phyloP scores from a whole-genome alignment of 2,888 invertebrate genomes.

The Vandiemenella viatica region DNA sequence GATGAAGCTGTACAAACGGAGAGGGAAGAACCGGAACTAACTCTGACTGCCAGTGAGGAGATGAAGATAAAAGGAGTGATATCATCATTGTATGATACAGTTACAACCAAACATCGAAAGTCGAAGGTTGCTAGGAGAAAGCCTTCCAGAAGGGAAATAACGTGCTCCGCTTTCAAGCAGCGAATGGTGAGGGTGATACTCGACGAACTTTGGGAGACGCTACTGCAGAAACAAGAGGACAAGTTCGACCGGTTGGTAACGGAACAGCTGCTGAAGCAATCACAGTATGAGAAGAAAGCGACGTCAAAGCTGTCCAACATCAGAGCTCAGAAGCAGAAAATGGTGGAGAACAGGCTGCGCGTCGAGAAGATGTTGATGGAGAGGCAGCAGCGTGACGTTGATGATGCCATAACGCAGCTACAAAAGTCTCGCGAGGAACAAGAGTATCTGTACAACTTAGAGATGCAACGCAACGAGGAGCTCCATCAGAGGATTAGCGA shows the following conservation, averaged over 20 bases:
- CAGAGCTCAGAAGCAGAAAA: conserved; percentile 38
- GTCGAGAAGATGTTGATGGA: conserved; percentile 36
- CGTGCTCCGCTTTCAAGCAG: conserved; percentile 34
- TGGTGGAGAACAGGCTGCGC: conserved; percentile 36
- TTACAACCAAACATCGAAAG: no score
- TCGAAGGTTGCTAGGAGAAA: conserved; percentile 20
- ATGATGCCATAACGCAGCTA: conserved; percentile 15
- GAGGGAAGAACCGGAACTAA: no score
- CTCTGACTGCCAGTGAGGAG: no score
- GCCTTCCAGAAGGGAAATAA: conserved; percentile 30
- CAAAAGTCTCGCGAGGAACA: not conserved
- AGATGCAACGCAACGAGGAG: conserved; percentile 23
- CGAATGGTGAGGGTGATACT: conserved; percentile 36
- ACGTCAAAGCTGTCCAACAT: conserved; percentile 45
- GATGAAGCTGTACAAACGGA: no score
- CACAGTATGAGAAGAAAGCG: conserved; percentile 50
- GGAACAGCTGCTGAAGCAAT: conserved; percentile 41
- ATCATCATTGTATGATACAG: not conserved
- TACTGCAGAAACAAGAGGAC: conserved; percentile 36
- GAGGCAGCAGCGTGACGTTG: conserved; percentile 30
- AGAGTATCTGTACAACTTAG: conserved; percentile 1
- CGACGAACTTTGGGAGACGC: conserved; percentile 35
- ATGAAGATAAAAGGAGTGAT: not conserved
- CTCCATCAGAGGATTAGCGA: conserved; percentile 38
- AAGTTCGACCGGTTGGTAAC: conserved; percentile 36